phyloP scores from a whole-genome alignment of 2,797 vertebrate genomes.

The Danio albolineatus region DNA sequence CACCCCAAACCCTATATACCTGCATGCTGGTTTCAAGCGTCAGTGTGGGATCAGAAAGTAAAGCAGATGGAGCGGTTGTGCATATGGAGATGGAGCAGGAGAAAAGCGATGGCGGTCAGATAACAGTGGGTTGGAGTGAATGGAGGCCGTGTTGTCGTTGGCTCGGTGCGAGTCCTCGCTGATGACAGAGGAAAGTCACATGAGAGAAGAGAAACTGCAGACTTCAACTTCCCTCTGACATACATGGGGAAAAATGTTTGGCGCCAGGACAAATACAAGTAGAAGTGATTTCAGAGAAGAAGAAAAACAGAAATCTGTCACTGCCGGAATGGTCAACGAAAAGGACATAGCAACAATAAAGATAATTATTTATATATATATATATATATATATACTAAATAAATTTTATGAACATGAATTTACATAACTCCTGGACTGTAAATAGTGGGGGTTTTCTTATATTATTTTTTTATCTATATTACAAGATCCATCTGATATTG shows the following conservation, averaged over 20 bases:
- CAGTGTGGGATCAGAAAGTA: neutral
- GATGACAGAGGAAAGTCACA: constrained; percentile 43
- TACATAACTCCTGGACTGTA: constrained; percentile 88
- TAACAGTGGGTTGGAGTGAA: constrained; percentile 60
- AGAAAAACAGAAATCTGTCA: constrained; percentile 60
- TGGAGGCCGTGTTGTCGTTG: constrained; percentile 72
- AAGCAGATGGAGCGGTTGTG: neutral
- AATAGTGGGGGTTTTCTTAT: constrained; percentile 77
- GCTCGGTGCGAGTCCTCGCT: constrained; percentile 57
- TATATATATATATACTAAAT: too few species aligned
- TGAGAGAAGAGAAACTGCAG: constrained; percentile 66
- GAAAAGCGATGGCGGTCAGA: constrained; percentile 50
- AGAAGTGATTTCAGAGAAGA: constrained; percentile 63
- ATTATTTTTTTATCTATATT: constrained; percentile 66
- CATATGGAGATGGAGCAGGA: neutral
- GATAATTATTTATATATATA: constrained; percentile 98
- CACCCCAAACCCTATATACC: too few species aligned
- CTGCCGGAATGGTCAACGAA: constrained; percentile 59
- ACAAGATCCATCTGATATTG: too few species aligned
- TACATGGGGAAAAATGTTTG: constrained; percentile 69
- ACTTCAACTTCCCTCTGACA: constrained; percentile 69
- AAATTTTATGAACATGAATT: constrained; percentile 90
- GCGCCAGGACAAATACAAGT: constrained; percentile 66
- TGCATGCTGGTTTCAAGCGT: too few species aligned
- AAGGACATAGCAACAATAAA: constrained; percentile 71